Conservation (phyloP, 1,140 invertebrate species). For the Bombus superbus region DNA sequence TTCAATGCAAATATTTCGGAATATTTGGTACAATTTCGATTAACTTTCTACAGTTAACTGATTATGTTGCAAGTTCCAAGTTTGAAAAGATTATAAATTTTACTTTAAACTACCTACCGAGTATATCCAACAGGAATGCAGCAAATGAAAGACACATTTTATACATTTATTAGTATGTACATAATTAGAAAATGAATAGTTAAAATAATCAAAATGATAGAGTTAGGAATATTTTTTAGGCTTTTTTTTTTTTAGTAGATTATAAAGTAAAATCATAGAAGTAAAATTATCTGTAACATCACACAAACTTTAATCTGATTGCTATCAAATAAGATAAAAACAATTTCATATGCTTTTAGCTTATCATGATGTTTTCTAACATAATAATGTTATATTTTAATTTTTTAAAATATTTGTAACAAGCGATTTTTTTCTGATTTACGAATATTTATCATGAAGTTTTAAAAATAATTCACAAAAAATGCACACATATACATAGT, state of each 20-base stretch:
- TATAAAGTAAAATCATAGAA: neutral
- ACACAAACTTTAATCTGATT: neutral
- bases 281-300: neutral
- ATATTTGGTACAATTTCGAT: neutral
- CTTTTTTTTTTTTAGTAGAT: too few relatives aligned
- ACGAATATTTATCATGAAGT: too few relatives aligned
- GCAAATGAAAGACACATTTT: constrained; percentile 23
- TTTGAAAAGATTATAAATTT: neutral
- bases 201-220: neutral
- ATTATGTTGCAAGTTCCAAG: neutral
- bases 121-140: constrained; percentile 20
- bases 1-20: too few relatives aligned
- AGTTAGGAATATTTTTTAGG: too few relatives aligned
- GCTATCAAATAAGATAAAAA: neutral
- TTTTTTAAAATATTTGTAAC: neutral
- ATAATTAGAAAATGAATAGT: neutral
- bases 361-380: too few relatives aligned
- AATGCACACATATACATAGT: too few relatives aligned
- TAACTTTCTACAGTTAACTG: neutral
- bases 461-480: too few relatives aligned
- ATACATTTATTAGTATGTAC: constrained; percentile 4
- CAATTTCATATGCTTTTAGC: neutral
- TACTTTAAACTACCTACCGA: constrained; percentile 20
- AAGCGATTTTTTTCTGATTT: neutral
- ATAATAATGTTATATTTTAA: too few relatives aligned